A percentile compares a stretch with the other conserved stretches of the same genome.
phyloP scores from a whole-genome alignment of 2,797 vertebrate species.

The Enteromius thamalakanensis region DNA sequence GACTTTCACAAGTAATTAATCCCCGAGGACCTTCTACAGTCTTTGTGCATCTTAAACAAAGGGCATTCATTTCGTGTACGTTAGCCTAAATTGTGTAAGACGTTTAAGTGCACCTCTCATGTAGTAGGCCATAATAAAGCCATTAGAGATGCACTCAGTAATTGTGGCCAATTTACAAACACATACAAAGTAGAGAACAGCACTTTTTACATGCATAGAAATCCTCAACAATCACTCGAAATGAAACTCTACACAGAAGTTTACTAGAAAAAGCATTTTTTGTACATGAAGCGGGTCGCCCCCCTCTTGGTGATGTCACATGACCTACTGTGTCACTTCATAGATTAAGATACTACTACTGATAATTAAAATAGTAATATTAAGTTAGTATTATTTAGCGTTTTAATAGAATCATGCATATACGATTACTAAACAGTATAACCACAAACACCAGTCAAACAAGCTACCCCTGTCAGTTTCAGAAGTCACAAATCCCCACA shows the following conservation, averaged over 20 bases:
- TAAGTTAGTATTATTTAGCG: too few species aligned
- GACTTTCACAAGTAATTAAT: background rate
- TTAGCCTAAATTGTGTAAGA: too few species aligned
- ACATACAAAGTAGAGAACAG: background rate
- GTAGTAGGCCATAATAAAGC: background rate
- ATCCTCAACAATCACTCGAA: background rate
- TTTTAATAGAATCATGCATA: background rate
- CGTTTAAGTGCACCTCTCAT: background rate
- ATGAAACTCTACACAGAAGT: background rate
- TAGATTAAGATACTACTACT: background rate
- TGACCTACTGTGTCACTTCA: background rate
- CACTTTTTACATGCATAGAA: background rate
- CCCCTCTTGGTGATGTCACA: background rate
- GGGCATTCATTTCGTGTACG: background rate
- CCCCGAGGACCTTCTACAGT: background rate
- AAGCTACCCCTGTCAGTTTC: background rate
- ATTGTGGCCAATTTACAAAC: background rate
- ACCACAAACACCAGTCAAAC: background rate
- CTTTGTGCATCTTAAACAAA: background rate
- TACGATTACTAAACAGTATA: background rate
- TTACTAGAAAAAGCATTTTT: background rate
- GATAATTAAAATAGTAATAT: background rate
- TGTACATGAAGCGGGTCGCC: slow-evolving; percentile 5
- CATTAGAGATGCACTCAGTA: background rate
- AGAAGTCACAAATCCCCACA: background rate